phyloP scores from a whole-genome alignment of 2,113 vertebrate genomes.

The Petrocephalus zakoni region DNA sequence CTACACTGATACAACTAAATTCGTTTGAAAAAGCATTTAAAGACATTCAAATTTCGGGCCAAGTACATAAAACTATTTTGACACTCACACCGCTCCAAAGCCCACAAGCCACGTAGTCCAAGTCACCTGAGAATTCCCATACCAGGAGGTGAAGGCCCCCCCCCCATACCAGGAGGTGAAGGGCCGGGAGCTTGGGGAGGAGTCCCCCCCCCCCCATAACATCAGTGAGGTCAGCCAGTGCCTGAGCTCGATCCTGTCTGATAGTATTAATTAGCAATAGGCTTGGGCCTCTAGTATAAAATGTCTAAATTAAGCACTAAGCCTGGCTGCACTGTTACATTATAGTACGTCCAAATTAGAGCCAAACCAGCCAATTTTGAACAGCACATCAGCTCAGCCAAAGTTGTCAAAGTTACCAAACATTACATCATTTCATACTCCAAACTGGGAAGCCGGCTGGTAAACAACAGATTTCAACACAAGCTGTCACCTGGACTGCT shows the following conservation, averaged over 20 bases:
- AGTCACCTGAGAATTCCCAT: not conserved
- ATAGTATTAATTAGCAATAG: not conserved
- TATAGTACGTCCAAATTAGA: not conserved
- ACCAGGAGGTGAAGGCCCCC: not conserved
- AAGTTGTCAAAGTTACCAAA: slow-evolving; percentile 3
- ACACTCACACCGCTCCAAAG: not conserved
- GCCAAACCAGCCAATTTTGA: not conserved
- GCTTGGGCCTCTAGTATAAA: not conserved
- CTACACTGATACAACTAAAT: not conserved
- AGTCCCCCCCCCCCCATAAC: not conserved
- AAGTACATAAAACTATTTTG: not conserved
- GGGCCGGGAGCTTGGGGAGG: not conserved
- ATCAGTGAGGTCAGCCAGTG: not conserved
- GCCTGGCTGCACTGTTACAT: not conserved
- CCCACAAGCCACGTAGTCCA: not conserved
- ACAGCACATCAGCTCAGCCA: not conserved
- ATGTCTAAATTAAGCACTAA: not conserved
- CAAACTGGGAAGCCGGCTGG: not conserved
- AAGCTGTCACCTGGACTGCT: not conserved
- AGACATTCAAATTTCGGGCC: not conserved
- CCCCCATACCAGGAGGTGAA: not conserved
- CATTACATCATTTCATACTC: not conserved
- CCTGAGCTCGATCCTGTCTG: not conserved
- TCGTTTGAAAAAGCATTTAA: not conserved
- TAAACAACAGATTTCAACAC: not conserved